A percentile compares a stretch with the other conserved stretches of the same genome.
These are phyloP conservation scores for Glyphotaelius pellucidus DNA, from an alignment of 2,888 invertebrate genomes.

Conservation along the genomic window DNA sequence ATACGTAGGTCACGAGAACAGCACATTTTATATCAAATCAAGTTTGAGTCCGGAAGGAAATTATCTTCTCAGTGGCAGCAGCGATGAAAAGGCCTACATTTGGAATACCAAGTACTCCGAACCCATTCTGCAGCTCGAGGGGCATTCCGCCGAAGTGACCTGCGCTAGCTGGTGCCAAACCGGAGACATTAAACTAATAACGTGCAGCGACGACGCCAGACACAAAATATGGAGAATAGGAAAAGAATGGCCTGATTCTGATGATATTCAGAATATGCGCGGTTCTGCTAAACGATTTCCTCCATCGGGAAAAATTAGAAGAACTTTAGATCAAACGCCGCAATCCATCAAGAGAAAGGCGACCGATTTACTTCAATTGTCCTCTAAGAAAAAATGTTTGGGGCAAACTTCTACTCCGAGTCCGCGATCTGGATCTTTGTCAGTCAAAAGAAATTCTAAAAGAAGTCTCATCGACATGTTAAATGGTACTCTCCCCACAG, in stretches of 20 bases:
- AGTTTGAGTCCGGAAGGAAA: conserved; percentile 87
- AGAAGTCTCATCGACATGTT: conserved; percentile 73
- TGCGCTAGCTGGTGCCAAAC: conserved; percentile 88
- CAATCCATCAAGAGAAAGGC: conserved; percentile 73
- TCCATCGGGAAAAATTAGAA: conserved; percentile 67
- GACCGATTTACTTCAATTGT: conserved; percentile 35
- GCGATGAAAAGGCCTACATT: conserved; percentile 90
- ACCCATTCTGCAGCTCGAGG: conserved; percentile 84
- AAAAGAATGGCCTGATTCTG: conserved; percentile 72
- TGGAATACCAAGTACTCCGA: conserved; percentile 84
- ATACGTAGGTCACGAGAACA: conserved; percentile 86
- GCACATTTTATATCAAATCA: conserved; percentile 91
- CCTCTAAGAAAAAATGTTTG: conserved; percentile 55
- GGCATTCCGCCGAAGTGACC: conserved; percentile 92
- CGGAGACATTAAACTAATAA: conserved; percentile 82
- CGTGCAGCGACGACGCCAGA: conserved; percentile 89
- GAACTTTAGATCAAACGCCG: conserved; percentile 74
- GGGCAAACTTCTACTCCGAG: conserved; percentile 7
- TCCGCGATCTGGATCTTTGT: conserved; percentile 44
- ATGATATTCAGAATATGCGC: conserved; percentile 70
- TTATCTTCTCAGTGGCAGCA: conserved; percentile 93
- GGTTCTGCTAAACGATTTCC: conserved; percentile 74
- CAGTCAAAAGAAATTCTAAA: conserved; percentile 70
- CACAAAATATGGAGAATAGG: conserved; percentile 88
- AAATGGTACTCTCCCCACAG: conserved; percentile 68